A percentile compares a stretch with the other conserved stretches of the same genome.
phyloP scores from a whole-genome alignment of 2,888 invertebrate genomes.

The Rhopalosiphum nymphaeae region DNA sequence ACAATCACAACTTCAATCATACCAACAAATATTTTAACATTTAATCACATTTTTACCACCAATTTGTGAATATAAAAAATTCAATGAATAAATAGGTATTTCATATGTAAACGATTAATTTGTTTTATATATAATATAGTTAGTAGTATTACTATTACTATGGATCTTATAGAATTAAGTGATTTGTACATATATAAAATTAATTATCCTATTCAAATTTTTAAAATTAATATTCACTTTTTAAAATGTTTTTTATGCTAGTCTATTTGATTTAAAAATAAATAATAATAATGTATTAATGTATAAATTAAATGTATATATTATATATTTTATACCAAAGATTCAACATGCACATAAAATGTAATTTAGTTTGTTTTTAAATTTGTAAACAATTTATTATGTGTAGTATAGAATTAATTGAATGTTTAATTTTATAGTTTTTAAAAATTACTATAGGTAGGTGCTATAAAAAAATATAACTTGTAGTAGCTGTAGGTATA shows the following conservation, averaged over 20 bases:
- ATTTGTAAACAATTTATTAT: background rate
- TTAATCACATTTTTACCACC: background rate
- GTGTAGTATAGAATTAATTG: background rate
- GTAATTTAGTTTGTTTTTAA: background rate
- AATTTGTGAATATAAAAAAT: background rate
- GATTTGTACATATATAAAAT: background rate
- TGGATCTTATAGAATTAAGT: background rate
- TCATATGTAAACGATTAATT: background rate
- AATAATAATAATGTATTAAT: background rate
- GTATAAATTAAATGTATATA: background rate
- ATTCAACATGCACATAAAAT: background rate
- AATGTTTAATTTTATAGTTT: slow-evolving; percentile 17
- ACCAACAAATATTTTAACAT: slow-evolving; percentile 42
- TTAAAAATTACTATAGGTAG: background rate
- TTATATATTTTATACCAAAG: background rate
- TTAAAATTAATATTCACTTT: background rate
- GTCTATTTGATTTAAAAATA: background rate
- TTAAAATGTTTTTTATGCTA: background rate
- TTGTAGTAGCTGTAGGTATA: background rate
- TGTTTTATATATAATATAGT: slow-evolving; percentile 2
- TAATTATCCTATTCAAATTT: background rate
- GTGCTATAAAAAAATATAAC: background rate
- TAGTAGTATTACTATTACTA: background rate
- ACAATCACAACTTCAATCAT: slow-evolving; percentile 49
- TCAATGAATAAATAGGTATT: background rate